Percentiles rank a stretch among this genome's conserved stretches.
Evolutionary conservation across 2,113 vertebrate genomes (phyloP).

Genomic region (Phocoena phocoena): DNA sequence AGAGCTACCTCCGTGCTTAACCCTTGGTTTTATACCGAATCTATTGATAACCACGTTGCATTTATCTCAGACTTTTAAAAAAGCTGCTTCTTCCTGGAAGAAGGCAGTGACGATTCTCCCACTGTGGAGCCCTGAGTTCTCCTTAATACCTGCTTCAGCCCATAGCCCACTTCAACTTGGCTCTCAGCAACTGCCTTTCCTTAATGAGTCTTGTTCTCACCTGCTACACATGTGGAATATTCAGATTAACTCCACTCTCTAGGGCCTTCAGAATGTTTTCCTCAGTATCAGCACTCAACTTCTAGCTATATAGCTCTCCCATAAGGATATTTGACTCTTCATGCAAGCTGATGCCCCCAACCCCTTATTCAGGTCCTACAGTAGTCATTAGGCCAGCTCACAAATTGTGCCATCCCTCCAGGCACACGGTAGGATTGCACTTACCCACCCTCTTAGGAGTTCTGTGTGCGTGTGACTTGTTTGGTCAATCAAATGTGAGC

Average conservation of each 20-base stretch:
- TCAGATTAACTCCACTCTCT: not conserved
- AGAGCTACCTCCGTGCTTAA: not conserved
- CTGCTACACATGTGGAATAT: not conserved
- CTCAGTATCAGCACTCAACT: not conserved
- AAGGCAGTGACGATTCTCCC: not conserved
- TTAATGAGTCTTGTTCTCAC: not conserved
- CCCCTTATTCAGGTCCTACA: not conserved
- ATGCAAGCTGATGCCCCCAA: not conserved
- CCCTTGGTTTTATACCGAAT: not conserved
- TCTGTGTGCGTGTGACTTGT: not conserved
- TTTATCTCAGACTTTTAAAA: not conserved
- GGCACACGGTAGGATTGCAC: not conserved
- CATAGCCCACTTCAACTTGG: not conserved
- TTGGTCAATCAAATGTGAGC: not conserved
- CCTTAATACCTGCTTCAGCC: not conserved
- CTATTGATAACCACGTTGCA: not conserved
- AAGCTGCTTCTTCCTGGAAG: not conserved
- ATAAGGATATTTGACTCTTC: not conserved
- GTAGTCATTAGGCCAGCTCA: not conserved
- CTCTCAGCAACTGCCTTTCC: not conserved
- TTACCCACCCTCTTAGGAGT: not conserved
- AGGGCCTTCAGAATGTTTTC: not conserved
- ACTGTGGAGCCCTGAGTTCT: not conserved
- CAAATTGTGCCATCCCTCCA: not conserved
- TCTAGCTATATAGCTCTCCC: not conserved